phyloP scores from a whole-genome alignment of 2,888 invertebrate species.

The Ophioninae sp. region DNA sequence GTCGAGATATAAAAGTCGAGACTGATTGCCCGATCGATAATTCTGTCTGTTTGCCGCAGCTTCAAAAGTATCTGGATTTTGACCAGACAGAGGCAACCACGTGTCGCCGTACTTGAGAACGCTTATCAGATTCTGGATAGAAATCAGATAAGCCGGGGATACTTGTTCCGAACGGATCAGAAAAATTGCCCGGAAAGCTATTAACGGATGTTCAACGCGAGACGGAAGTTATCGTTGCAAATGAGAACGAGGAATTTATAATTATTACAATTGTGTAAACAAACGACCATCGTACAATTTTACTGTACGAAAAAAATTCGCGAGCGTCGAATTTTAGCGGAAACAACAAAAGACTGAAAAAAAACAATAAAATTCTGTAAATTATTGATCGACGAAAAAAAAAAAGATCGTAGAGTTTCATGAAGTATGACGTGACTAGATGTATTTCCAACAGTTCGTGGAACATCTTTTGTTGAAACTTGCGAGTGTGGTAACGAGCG shows the following conservation, averaged over 20 bases:
- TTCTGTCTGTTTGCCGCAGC: conserved; percentile 65
- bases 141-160: conserved; percentile 83
- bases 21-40: neutral
- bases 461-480: neutral
- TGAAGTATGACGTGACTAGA: too few species aligned
- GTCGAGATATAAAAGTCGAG: neutral
- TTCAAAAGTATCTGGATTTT: conserved; percentile 84
- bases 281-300: neutral
- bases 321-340: neutral
- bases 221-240: neutral
- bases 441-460: neutral
- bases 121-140: conserved; percentile 84
- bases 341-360: neutral
- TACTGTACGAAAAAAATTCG: neutral
- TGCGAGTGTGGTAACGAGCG: neutral
- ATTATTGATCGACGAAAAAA: neutral
- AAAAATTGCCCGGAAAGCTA: conserved; percentile 82
- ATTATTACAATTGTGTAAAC: conserved; percentile 1
- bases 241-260: neutral
- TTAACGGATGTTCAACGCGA: conserved; percentile 7
- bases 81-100: conserved; percentile 84
- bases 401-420: neutral
- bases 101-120: conserved; percentile 83
- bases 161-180: conserved; percentile 85
- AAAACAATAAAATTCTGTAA: neutral